A percentile compares a stretch with the other conserved stretches of the same genome.
phyloP scores from a whole-genome alignment of 2,888 invertebrate species.

The Drosophila stalkeri region DNA sequence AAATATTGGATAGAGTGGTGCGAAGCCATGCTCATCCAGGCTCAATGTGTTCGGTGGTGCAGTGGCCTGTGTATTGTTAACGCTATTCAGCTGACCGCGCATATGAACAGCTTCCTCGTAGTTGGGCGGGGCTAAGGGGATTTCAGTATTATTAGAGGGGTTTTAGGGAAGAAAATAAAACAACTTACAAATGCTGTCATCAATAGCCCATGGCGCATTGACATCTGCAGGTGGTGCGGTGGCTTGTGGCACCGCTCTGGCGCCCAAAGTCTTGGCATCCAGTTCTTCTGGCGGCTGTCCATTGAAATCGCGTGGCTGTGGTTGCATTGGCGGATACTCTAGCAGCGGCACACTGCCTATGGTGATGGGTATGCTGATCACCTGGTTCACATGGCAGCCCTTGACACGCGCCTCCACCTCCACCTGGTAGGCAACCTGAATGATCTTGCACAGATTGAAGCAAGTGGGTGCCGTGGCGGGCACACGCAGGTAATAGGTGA shows the following conservation, averaged over 20 bases:
- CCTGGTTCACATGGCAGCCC: slow-evolving; percentile 70
- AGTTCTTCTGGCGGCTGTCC: slow-evolving; percentile 15
- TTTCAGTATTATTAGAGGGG: not conserved
- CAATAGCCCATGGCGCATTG: slow-evolving; percentile 55
- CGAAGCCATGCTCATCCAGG: slow-evolving; percentile 60
- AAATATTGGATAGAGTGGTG: slow-evolving; percentile 81
- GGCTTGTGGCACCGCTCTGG: not conserved
- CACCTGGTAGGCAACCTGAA: slow-evolving; percentile 79
- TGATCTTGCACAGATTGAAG: slow-evolving; percentile 70
- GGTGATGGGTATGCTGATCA: slow-evolving; percentile 74
- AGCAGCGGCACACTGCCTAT: slow-evolving; percentile 82
- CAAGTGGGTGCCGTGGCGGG: slow-evolving; percentile 83
- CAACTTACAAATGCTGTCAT: slow-evolving; percentile 64
- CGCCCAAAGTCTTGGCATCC: slow-evolving; percentile 30
- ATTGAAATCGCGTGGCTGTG: slow-evolving; percentile 35
- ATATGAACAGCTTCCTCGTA: slow-evolving; percentile 82
- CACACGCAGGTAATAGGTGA: slow-evolving; percentile 69
- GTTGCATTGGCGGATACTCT: slow-evolving; percentile 40
- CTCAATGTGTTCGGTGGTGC: slow-evolving; percentile 55
- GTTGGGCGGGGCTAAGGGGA: slow-evolving; percentile 78
- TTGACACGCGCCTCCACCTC: slow-evolving; percentile 76
- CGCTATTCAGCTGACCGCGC: slow-evolving; percentile 24
- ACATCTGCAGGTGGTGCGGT: slow-evolving; percentile 33
- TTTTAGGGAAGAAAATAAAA: not conserved
- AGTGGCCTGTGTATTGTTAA: slow-evolving; percentile 15